phyloP scores from a whole-genome alignment of 2,113 vertebrate genomes.

The western clawed frog (Xenopus tropicalis) region DNA sequence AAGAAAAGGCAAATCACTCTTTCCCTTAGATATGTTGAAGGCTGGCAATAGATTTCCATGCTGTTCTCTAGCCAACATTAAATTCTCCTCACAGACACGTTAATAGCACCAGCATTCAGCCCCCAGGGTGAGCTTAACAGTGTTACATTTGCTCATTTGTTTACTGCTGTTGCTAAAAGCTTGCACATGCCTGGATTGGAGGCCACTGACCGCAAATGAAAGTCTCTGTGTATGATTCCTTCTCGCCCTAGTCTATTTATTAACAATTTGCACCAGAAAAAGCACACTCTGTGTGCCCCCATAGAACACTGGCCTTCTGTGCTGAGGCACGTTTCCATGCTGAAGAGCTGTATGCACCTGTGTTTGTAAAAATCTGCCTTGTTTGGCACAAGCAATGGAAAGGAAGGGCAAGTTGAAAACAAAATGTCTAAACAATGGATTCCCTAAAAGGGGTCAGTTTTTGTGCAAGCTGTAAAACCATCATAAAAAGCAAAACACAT shows the following conservation, averaged over 20 bases:
- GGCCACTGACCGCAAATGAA: background rate
- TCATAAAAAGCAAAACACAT: constrained; percentile 20
- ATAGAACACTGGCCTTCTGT: constrained; percentile 9
- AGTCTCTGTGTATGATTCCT: background rate
- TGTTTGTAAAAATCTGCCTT: constrained; percentile 18
- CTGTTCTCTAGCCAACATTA: constrained; percentile 18
- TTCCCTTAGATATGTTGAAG: constrained; percentile 8
- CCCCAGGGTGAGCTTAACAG: constrained; percentile 22
- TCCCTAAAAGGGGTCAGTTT: constrained; percentile 7
- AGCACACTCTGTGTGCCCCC: background rate
- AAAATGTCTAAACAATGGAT: constrained; percentile 17
- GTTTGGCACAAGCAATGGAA: constrained; percentile 30
- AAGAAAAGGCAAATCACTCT: constrained; percentile 30
- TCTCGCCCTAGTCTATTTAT: constrained; percentile 1
- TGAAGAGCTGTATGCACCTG: constrained; percentile 13
- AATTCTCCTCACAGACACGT: constrained; percentile 26
- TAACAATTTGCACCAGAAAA: constrained; percentile 8
- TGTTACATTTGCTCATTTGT: constrained; percentile 14
- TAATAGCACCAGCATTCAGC: constrained; percentile 28
- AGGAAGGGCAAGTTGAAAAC: constrained; percentile 29
- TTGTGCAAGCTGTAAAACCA: constrained; percentile 11
- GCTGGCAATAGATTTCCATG: constrained; percentile 31
- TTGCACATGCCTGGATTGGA: background rate
- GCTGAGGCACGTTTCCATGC: background rate
- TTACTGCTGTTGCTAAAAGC: constrained; percentile 1